These are phyloP conservation scores for Zapus hudsonius DNA, from an alignment of 2,113 vertebrate genomes.

Conservation along the genomic window DNA sequence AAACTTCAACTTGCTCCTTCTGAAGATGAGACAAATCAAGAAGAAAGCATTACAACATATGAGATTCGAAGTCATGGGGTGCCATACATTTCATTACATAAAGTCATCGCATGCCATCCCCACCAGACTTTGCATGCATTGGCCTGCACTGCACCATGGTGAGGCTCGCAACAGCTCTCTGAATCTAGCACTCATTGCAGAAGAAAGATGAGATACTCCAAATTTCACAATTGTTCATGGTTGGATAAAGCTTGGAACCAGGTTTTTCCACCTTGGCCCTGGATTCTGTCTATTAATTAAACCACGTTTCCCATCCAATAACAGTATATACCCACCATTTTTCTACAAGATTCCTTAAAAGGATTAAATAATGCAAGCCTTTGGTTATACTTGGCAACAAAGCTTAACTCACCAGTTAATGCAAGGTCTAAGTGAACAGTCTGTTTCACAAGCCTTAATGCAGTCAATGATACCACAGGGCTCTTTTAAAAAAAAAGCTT, in stretches of 20 bases:
- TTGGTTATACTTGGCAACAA: background rate
- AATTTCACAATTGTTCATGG: background rate
- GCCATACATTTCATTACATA: background rate
- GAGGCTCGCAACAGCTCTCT: background rate
- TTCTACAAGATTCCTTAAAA: background rate
- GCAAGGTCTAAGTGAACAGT: background rate
- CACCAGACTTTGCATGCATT: background rate
- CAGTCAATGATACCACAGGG: background rate
- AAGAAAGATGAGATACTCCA: background rate
- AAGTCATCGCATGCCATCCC: background rate
- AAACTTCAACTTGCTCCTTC: background rate
- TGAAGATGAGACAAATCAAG: background rate
- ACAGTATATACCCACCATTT: background rate
- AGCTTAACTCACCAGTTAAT: constrained; percentile 11
- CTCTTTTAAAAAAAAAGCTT: background rate
- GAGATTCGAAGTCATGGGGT: background rate
- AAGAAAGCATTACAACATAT: background rate
- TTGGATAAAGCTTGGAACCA: background rate
- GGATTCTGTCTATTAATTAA: background rate
- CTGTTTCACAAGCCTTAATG: constrained; percentile 50
- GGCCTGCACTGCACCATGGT: background rate
- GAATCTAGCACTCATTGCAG: background rate
- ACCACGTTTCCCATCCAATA: background rate
- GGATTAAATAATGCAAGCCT: background rate
- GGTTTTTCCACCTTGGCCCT: background rate